Conservation (phyloP, 2,888 invertebrate species). For the Patella depressa region DNA sequence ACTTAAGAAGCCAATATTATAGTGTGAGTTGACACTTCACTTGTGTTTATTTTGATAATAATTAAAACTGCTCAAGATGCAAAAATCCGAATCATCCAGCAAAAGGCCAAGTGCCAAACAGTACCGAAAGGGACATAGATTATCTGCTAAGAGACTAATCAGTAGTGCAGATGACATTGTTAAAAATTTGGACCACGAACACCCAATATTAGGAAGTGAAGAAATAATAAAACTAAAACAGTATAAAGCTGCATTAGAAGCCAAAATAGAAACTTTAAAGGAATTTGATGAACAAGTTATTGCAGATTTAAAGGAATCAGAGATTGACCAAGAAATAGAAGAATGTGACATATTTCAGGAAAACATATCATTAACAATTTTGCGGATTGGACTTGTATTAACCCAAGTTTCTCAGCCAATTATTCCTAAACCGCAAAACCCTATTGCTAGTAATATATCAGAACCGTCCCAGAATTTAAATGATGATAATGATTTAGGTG, state of each 20-base stretch:
- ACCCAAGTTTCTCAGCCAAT: not conserved
- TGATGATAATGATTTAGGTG: no score
- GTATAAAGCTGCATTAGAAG: not conserved
- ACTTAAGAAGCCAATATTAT: no score
- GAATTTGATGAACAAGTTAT: not conserved
- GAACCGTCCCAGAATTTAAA: no score
- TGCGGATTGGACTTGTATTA: not conserved
- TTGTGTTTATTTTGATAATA: no score
- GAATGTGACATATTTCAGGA: not conserved
- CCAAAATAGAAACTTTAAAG: not conserved
- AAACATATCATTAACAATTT: not conserved
- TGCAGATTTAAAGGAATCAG: not conserved
- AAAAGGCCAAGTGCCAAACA: not conserved
- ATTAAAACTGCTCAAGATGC: no score
- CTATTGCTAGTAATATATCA: not conserved
- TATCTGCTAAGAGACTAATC: not conserved
- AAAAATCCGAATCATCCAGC: not conserved
- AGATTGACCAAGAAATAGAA: not conserved
- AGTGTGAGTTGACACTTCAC: no score
- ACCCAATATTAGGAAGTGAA: not conserved
- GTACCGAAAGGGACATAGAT: not conserved
- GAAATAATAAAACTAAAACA: not conserved
- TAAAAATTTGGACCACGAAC: not conserved
- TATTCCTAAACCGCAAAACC: not conserved
- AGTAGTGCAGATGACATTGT: not conserved